Conservation (phyloP, 2,888 invertebrate species). For the Oligia strigilis region DNA sequence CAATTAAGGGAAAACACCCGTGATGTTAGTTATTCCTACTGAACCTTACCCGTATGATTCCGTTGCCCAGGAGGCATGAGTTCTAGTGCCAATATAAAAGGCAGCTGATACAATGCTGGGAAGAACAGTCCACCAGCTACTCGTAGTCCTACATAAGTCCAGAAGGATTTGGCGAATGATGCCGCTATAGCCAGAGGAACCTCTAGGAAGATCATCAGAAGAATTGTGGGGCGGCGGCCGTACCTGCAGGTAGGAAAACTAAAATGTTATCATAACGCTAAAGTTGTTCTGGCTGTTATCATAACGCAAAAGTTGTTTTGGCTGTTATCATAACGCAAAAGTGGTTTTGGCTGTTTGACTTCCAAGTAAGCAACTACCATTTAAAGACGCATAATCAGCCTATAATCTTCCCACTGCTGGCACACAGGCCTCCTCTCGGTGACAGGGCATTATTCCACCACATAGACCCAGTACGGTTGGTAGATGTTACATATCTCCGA, state of each 20-base stretch:
- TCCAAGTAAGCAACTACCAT: too few species aligned
- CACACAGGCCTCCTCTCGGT: too few species aligned
- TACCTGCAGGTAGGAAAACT: conserved; percentile 85
- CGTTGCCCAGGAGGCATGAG: conserved; percentile 92
- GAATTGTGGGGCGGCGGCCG: conserved; percentile 91
- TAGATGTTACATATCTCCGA: neutral
- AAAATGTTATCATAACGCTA: neutral
- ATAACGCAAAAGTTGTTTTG: too few species aligned
- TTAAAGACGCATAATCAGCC: neutral
- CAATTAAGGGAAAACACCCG: neutral
- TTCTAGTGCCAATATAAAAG: conserved; percentile 92
- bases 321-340: neutral
- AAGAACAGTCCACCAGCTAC: conserved; percentile 92
- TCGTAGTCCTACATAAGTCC: conserved; percentile 90
- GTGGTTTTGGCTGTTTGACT: neutral
- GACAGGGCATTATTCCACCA: neutral
- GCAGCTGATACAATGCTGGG: conserved; percentile 92
- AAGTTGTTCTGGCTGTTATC: neutral
- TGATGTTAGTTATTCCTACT: neutral
- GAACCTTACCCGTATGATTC: conserved; percentile 89
- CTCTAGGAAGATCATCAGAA: conserved; percentile 91
- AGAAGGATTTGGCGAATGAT: conserved; percentile 91
- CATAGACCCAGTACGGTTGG: neutral
- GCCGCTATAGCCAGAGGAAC: conserved; percentile 91
- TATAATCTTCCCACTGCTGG: neutral